Conservation (phyloP, 1,140 invertebrate genomes). For the Mya arenaria region DNA sequence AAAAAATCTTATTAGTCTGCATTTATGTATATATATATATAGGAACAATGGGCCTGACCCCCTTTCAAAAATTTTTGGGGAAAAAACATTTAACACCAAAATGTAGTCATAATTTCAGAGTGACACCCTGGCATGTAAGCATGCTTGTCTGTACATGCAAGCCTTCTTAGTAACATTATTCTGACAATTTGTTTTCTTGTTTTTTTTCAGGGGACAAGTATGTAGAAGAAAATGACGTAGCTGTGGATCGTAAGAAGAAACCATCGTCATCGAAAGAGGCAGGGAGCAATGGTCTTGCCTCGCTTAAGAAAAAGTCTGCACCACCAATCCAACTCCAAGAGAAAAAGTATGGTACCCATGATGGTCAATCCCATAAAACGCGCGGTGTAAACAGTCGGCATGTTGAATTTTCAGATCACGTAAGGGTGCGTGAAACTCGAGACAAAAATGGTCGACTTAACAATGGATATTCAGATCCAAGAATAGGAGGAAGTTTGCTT, state of each 20-base stretch:
- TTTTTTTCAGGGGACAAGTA: conserved; percentile 51
- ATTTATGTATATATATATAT: too few species aligned
- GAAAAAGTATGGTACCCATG: conserved; percentile 37
- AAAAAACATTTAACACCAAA: too few species aligned
- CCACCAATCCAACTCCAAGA: conserved; percentile 11
- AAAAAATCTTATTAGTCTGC: too few species aligned
- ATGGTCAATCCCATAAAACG: not conserved
- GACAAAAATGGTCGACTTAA: conserved; percentile 3
- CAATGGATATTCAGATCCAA: conserved; percentile 26
- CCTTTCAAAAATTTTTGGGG: too few species aligned
- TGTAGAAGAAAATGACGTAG: conserved; percentile 27
- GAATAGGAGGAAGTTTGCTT: not conserved
- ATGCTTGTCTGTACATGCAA: too few species aligned
- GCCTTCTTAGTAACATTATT: too few species aligned
- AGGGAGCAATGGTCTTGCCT: not conserved
- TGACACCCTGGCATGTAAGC: too few species aligned
- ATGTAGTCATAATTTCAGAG: too few species aligned
- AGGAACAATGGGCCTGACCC: too few species aligned
- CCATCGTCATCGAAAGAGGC: conserved; percentile 1
- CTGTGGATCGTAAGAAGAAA: not conserved
- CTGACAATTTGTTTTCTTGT: too few species aligned
- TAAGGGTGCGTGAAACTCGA: conserved; percentile 5
- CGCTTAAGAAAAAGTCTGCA: conserved; percentile 5
- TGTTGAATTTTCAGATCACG: conserved; percentile 43
- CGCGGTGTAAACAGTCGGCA: not conserved